These are phyloP conservation scores for Trachymyrmex septentrionalis DNA, from an alignment of 1,140 invertebrate species.

Conservation along the genomic window DNA sequence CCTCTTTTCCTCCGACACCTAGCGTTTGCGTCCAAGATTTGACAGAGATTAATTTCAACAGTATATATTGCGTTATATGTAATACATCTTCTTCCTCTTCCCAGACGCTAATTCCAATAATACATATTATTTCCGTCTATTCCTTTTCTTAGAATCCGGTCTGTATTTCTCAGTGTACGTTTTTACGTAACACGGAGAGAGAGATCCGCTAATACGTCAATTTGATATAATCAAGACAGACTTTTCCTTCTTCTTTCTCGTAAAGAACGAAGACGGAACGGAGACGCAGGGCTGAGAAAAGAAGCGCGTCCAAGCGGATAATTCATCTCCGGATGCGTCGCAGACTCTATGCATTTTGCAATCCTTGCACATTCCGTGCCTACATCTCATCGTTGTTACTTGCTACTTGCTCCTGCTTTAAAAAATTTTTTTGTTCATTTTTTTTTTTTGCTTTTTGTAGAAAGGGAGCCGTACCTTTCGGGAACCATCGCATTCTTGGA, in stretches of 20 bases:
- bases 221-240: not conserved
- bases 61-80: not conserved
- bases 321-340: slow-evolving; percentile 4
- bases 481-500: slow-evolving; percentile 47
- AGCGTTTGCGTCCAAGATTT: not conserved
- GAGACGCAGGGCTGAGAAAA: slow-evolving; percentile 38
- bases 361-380: slow-evolving; percentile 49
- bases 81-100: not conserved
- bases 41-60: not conserved
- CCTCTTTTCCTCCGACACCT: slow-evolving; percentile 31
- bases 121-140: not conserved
- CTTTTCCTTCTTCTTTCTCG: not conserved
- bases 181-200: not conserved
- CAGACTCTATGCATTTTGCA: slow-evolving; percentile 30
- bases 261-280: not conserved
- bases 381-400: slow-evolving; percentile 35
- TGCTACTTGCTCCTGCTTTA: slow-evolving; percentile 21
- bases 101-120: not conserved
- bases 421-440: slow-evolving; percentile 29
- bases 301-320: slow-evolving; percentile 40
- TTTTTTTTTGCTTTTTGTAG: slow-evolving; percentile 38
- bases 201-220: not conserved
- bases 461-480: slow-evolving; percentile 63
- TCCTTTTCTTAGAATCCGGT: not conserved
- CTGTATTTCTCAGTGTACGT: not conserved